A percentile compares a stretch with the other conserved stretches of the same genome.
Evolutionary conservation across 2,113 vertebrate species (phyloP).

Genomic region (Aphelocoma coerulescens): DNA sequence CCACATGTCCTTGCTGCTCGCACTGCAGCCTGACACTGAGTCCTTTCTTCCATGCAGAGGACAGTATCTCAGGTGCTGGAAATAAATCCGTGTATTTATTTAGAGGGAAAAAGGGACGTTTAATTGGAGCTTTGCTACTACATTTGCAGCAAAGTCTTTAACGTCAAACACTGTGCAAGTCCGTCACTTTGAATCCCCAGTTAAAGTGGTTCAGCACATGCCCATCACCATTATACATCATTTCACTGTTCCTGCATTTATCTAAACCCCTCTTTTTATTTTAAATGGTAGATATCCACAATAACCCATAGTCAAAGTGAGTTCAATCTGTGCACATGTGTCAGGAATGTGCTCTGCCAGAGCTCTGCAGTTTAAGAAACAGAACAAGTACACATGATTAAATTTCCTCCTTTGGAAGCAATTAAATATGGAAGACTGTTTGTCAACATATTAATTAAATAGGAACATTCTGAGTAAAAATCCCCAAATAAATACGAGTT

Average conservation of each 20-base stretch:
- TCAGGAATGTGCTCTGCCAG: constrained; percentile 13
- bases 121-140: neutral
- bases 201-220: neutral
- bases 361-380: constrained; percentile 7
- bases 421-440: constrained; percentile 38
- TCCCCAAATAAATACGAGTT: constrained; percentile 13
- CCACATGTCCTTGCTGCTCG: constrained; percentile 7
- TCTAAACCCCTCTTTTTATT: neutral
- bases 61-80: neutral
- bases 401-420: constrained; percentile 47
- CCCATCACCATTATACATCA: neutral
- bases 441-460: constrained; percentile 62
- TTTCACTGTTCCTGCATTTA: neutral
- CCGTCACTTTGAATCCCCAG: neutral
- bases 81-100: constrained; percentile 5
- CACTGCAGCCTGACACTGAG: neutral
- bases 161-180: neutral
- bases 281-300: neutral
- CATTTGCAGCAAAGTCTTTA: neutral
- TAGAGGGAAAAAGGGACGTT: neutral
- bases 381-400: constrained; percentile 42
- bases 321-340: neutral
- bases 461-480: constrained; percentile 36
- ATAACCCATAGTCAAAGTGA: neutral
- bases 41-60: neutral